phyloP scores from a whole-genome alignment of 1,140 invertebrate species.

The Zophobas atratus region DNA sequence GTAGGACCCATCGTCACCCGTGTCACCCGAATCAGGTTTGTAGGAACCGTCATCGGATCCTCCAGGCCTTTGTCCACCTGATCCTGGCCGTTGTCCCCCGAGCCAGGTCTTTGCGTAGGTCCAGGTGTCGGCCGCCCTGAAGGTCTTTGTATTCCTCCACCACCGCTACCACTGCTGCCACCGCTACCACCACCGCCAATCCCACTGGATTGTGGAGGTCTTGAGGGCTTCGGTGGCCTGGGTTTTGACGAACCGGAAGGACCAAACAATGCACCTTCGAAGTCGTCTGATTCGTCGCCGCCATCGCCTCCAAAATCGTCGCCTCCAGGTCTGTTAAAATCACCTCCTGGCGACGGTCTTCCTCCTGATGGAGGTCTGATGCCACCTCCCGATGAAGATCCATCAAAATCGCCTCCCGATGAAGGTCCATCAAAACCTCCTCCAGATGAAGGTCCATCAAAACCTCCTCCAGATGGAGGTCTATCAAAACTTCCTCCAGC shows the following conservation, averaged over 20 bases:
- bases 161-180: slow-evolving; percentile 10
- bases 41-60: slow-evolving; percentile 53
- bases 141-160: slow-evolving; percentile 12
- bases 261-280: slow-evolving; percentile 54
- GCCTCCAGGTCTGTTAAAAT: slow-evolving; percentile 18
- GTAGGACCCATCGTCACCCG: slow-evolving; percentile 56
- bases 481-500: slow-evolving; percentile 17
- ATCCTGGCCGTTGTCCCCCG: background rate
- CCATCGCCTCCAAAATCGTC: slow-evolving; percentile 17
- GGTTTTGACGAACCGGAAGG: slow-evolving; percentile 15
- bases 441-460: slow-evolving; percentile 2
- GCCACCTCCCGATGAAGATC: slow-evolving; percentile 34
- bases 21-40: slow-evolving; percentile 42
- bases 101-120: slow-evolving; percentile 36
- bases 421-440: slow-evolving; percentile 26
- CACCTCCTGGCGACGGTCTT: slow-evolving; percentile 16
- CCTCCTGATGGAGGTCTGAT: slow-evolving; percentile 3
- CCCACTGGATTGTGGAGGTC: slow-evolving; percentile 23
- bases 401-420: slow-evolving; percentile 25
- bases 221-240: slow-evolving; percentile 41
- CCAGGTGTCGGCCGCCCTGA: slow-evolving; percentile 47
- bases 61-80: slow-evolving; percentile 4
- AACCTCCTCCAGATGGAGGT: slow-evolving; percentile 10
- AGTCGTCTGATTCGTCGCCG: slow-evolving; percentile 49
- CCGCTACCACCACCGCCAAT: slow-evolving; percentile 11